phyloP scores from a whole-genome alignment of 2,888 invertebrate species.

The Pherbina coryleti region DNA sequence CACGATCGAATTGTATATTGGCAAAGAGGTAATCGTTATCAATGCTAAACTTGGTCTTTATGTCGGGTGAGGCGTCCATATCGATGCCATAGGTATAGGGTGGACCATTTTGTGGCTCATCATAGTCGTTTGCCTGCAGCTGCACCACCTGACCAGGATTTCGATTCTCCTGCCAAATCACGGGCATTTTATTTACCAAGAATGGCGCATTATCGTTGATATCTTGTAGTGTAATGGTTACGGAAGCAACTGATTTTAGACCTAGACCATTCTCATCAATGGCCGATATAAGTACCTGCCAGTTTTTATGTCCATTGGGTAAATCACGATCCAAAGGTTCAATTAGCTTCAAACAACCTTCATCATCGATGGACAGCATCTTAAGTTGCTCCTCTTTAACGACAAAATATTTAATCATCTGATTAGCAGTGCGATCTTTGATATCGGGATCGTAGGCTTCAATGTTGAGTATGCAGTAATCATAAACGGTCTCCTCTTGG shows the following conservation, averaged over 20 bases:
- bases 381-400: conserved; percentile 80
- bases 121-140: conserved; percentile 83
- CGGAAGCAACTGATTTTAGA: conserved; percentile 75
- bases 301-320: conserved; percentile 85
- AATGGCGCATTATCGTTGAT: conserved; percentile 96
- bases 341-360: conserved; percentile 77
- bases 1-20: conserved; percentile 85
- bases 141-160: conserved; percentile 77
- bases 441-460: conserved; percentile 89
- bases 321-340: conserved; percentile 89
- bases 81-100: conserved; percentile 80
- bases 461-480: conserved; percentile 79
- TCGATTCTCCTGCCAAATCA: conserved; percentile 87
- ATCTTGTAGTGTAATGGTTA: conserved; percentile 80
- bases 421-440: conserved; percentile 79
- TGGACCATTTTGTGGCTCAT: conserved; percentile 85
- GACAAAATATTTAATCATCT: conserved; percentile 82
- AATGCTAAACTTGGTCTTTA: conserved; percentile 80
- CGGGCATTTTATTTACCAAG: conserved; percentile 82
- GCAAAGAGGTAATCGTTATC: conserved; percentile 79
- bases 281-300: conserved; percentile 82
- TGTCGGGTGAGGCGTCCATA: conserved; percentile 75
- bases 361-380: conserved; percentile 79
- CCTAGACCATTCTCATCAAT: conserved; percentile 82
- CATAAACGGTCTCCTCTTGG: conserved; percentile 79